A percentile compares a stretch with the other conserved stretches of the same genome.
These are phyloP conservation scores for Typhlichthys subterraneus DNA, from an alignment of 2,797 vertebrate genomes.

Conservation along the genomic window DNA sequence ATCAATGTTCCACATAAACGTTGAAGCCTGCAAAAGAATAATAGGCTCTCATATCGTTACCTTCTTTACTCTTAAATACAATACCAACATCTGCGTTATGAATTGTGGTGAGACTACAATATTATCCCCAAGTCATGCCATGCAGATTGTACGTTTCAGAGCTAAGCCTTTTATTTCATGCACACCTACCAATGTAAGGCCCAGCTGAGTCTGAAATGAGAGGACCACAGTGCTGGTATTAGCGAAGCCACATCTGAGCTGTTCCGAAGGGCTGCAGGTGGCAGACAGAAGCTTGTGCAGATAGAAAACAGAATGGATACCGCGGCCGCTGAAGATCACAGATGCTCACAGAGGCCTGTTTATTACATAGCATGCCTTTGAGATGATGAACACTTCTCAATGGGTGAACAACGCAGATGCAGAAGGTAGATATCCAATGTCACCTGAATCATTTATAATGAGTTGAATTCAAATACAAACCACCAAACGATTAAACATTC, in stretches of 20 bases:
- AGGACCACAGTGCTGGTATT: constrained; percentile 48
- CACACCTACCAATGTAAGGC: constrained; percentile 39
- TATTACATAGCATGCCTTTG: constrained; percentile 31
- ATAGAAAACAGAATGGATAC: constrained; percentile 45
- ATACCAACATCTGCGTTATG: constrained; percentile 62
- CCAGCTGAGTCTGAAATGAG: constrained; percentile 52
- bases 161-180: constrained; percentile 60
- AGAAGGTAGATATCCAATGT: neutral
- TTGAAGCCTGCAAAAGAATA: neutral
- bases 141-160: constrained; percentile 36
- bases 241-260: constrained; percentile 69
- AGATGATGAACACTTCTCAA: constrained; percentile 22
- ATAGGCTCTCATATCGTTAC: constrained; percentile 2
- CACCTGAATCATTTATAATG: neutral
- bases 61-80: constrained; percentile 24
- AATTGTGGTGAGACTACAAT: constrained; percentile 40
- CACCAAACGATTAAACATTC: too few relatives aligned
- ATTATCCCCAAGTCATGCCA: constrained; percentile 39
- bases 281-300: constrained; percentile 37
- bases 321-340: constrained; percentile 51
- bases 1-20: neutral
- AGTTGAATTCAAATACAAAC: neutral
- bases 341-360: constrained; percentile 37
- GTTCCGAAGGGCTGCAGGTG: constrained; percentile 59
- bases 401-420: constrained; percentile 7